Conservation (phyloP, 2,888 invertebrate genomes). For the Philaethria dido region DNA sequence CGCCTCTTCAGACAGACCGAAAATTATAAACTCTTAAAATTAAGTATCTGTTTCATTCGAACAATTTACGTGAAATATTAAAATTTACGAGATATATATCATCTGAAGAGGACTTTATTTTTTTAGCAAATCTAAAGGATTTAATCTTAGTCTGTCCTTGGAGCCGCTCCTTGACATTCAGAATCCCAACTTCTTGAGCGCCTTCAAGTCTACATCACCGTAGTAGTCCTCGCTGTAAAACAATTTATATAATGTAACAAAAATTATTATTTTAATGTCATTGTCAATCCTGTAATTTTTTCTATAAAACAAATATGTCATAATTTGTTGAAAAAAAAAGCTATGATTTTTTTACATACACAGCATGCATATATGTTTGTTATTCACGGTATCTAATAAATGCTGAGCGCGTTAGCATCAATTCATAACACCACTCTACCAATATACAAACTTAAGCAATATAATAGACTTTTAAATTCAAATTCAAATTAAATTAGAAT, state of each 20-base stretch:
- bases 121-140: conserved; percentile 69
- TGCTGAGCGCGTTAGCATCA: no score
- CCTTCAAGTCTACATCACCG: conserved; percentile 94
- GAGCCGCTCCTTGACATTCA: conserved; percentile 82
- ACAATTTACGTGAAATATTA: conserved; percentile 25
- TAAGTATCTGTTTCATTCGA: conserved; percentile 32
- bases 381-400: no score
- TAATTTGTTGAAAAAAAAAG: no score
- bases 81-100: conserved; percentile 36
- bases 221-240: conserved; percentile 94
- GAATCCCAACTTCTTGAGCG: conserved; percentile 92
- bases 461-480: no score
- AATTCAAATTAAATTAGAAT: background rate
- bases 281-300: no score
- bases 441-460: no score
- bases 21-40: background rate
- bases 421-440: no score
- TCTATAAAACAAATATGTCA: no score
- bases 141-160: conserved; percentile 77
- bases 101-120: conserved; percentile 54
- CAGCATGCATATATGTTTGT: no score
- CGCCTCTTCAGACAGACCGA: conserved; percentile 71
- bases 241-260: conserved; percentile 29
- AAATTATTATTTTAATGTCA: background rate
- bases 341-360: no score